These are phyloP conservation scores for Trogon surrucura DNA, from an alignment of 2,113 vertebrate genomes.

Conservation along the genomic window DNA sequence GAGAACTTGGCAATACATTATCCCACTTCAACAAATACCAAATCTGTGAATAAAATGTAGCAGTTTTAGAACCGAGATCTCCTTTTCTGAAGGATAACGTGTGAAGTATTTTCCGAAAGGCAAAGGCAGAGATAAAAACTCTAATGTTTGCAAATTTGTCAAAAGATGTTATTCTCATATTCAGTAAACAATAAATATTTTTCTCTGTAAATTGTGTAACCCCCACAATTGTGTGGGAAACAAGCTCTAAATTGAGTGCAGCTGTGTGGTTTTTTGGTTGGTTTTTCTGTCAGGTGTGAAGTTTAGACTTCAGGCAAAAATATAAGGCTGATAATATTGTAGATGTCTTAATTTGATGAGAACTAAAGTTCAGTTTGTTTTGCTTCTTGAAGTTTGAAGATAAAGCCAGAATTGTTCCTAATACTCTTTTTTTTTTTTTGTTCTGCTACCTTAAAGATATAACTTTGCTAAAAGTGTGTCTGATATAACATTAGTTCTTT, in stretches of 20 bases:
- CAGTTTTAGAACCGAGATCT: rapidly evolving
- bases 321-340: not conserved
- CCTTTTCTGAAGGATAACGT: not conserved
- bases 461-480: not conserved
- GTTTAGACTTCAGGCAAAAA: not conserved
- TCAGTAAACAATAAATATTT: not conserved
- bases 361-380: not conserved
- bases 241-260: not conserved
- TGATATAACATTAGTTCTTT: constrained; percentile 6
- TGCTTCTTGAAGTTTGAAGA: not conserved
- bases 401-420: not conserved
- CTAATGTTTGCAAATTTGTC: not conserved
- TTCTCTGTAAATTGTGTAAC: not conserved
- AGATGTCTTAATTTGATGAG: not conserved
- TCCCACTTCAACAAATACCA: not conserved
- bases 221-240: rapidly evolving
- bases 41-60: not conserved
- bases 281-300: not conserved
- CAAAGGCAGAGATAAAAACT: not conserved
- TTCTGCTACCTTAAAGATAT: not conserved
- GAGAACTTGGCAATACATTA: not conserved
- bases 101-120: not conserved
- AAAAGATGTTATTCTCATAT: not conserved
- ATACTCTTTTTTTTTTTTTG: not conserved
- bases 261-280: not conserved